phyloP scores from a whole-genome alignment of 2,797 vertebrate species.

The Lepilemur septentrionalis region DNA sequence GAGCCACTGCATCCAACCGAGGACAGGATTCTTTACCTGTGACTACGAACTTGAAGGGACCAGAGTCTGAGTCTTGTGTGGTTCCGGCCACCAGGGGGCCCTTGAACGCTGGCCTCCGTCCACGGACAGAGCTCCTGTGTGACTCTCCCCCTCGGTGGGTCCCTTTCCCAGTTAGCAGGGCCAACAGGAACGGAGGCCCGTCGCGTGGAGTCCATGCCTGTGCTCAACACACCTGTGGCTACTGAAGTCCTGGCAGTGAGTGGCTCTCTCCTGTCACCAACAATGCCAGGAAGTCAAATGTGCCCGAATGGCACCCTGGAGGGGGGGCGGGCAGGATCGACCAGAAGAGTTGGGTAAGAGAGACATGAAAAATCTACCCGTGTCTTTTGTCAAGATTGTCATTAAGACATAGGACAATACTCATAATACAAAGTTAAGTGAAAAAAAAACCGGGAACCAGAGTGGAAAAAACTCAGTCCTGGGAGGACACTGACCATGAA shows the following conservation, averaged over 20 bases:
- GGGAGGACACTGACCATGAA: not conserved
- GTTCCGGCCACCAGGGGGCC: conserved; percentile 50
- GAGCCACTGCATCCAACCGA: not conserved
- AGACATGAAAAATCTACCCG: not conserved
- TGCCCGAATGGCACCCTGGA: not conserved
- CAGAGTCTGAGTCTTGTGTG: not conserved
- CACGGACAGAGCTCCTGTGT: not conserved
- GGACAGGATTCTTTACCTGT: not conserved
- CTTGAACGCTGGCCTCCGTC: not conserved
- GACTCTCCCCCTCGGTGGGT: accelerated
- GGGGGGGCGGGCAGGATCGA: not conserved
- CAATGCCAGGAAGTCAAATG: not conserved
- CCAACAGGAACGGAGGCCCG: not conserved
- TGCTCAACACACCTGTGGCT: not conserved
- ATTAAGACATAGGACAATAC: not conserved
- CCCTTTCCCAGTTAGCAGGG: not conserved
- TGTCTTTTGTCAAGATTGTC: not conserved
- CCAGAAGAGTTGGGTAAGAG: not conserved
- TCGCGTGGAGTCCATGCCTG: not conserved
- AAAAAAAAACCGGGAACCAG: not conserved
- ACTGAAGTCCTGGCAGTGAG: not conserved
- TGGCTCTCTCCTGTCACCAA: not conserved
- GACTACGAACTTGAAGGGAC: not conserved
- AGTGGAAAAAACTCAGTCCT: not conserved
- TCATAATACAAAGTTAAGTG: not conserved